Base-by-base conservation (phyloP, 2,888 invertebrate genomes). In the Meiosimyza platycephala region DNA sequence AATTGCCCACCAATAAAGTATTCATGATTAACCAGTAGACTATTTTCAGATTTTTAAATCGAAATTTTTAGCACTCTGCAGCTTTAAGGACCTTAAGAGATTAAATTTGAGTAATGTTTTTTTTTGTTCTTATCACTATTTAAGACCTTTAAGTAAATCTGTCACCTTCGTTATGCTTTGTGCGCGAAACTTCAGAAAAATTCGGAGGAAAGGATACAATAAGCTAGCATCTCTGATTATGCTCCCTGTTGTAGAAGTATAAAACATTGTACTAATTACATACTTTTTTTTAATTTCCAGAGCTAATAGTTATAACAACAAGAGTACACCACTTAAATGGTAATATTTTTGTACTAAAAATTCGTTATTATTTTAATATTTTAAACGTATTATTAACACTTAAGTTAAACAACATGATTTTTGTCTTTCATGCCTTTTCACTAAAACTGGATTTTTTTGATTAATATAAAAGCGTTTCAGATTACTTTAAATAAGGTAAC, bases 261-360 rank as follows among this genome's bases (percentile, higher is more conserved):
- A 40, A 40, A 40, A 40, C 40, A 40, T 40, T 40, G 9, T 40
- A 9, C 6, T 40, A 9, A 40, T 4, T 9, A 40, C 9, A 7
- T 40, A 40, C 22, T 28, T 28, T 40, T 63, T 55, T 68, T 68
- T 22, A 63, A 47, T 66, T 60, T 77, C 11, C 75, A 85, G 85
- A 76, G 81, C 85, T 22, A 85, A 85, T 77, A 83, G 83, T 22
- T 80, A 81, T 75, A 81, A 79, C 76, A 83, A 81, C 77, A 86
- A 85, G 73, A 82, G 80, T 71, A 85, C 85, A 40, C 85, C 86
- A 40, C 78, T 85, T 33, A 85, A 85, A 85, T 85, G 85, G 85
- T 85, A 85, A 85, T 71, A 70, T 64, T 28, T 51, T 57, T 18
- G 18, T 57, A 9, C 13, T 57, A 33, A 16, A 72, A 18, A 12